Evolutionary conservation across 2,113 vertebrate genomes (phyloP).

Genomic region (Erythrocercus mccallii): DNA sequence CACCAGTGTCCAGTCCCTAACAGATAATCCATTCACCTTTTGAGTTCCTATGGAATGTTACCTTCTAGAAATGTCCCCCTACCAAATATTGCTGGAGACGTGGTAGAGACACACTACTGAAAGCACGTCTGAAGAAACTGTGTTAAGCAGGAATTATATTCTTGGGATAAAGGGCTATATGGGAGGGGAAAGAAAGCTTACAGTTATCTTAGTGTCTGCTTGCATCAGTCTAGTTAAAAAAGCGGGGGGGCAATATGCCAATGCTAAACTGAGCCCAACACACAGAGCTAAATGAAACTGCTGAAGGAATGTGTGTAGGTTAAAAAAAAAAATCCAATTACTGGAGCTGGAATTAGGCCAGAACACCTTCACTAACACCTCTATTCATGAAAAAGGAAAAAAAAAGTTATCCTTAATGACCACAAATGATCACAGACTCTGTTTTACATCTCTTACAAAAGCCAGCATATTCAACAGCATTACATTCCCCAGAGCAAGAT

Average conservation of each 20-base stretch:
- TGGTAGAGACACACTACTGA: background rate
- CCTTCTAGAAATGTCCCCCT: background rate
- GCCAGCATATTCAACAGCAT: background rate
- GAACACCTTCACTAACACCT: constrained; percentile 63
- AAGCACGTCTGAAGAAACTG: background rate
- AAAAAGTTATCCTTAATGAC: constrained; percentile 41
- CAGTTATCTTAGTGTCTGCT: background rate
- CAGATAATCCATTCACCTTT: background rate
- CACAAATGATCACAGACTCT: constrained; percentile 46
- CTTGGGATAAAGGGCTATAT: background rate
- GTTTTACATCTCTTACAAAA: constrained; percentile 52
- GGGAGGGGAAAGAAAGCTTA: background rate
- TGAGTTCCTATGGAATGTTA: background rate
- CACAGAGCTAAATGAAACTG: constrained; percentile 15
- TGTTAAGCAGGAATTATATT: background rate
- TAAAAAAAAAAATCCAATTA: constrained; percentile 37
- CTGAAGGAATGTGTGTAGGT: background rate
- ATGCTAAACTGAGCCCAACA: background rate
- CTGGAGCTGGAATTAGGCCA: constrained; percentile 35
- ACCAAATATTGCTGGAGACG: background rate
- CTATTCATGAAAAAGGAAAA: constrained; percentile 11
- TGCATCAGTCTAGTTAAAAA: background rate
- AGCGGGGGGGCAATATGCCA: background rate
- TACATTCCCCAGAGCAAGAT: constrained; percentile 2
- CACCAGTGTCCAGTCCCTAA: background rate